Base-by-base conservation (phyloP, 2,797 vertebrate genomes). In the Lycodopsis pacificus region DNA sequence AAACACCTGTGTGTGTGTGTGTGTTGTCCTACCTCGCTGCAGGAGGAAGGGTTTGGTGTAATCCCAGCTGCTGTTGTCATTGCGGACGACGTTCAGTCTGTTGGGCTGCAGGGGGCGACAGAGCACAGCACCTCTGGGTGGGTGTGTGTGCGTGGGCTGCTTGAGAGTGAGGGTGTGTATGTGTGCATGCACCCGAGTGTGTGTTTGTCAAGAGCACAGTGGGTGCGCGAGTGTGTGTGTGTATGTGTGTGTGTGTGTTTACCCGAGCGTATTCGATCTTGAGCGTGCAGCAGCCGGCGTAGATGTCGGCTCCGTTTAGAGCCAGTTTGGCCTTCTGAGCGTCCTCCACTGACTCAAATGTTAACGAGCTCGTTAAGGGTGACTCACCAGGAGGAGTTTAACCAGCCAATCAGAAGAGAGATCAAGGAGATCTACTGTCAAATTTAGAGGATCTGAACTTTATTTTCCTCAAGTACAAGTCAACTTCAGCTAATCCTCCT, bases 211-310 rank as follows among this genome's bases (percentile, higher is more conserved):
- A 51, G 30, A 27, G 71, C 19, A 4, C 30, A 44, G 68, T 48
- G 25, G 53, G 56, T 7, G 36, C 25, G 59, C 14, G 27, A 32
- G 54, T 56, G 7, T 54, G 44, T 32, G 27, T 20, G n/a, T 36
- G 70, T 38, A 14, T 40, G 79, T 66, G 65, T 63, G 80, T 82
- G 78, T 78, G 91, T 83, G 80, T 79, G 84, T 83, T 97, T 97
- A 98, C 97, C 96, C 97, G 95, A 90, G 98, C 98, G 85, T 99
- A 99, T 94, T 99, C 98, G 57, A 99, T 99, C 96, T 99, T 99
- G 75, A 99, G 93, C 0, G 98, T 99, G 91, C 98, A 99, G 95
- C 98, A 99, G 79, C 98, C 98, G 48, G 97, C 97, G 71, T 99
- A 99, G 91, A 99, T 99, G 89, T 99, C 98, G 7, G 98, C 98